Conservation (phyloP, 2,113 vertebrate genomes). For the Gallinago media region DNA sequence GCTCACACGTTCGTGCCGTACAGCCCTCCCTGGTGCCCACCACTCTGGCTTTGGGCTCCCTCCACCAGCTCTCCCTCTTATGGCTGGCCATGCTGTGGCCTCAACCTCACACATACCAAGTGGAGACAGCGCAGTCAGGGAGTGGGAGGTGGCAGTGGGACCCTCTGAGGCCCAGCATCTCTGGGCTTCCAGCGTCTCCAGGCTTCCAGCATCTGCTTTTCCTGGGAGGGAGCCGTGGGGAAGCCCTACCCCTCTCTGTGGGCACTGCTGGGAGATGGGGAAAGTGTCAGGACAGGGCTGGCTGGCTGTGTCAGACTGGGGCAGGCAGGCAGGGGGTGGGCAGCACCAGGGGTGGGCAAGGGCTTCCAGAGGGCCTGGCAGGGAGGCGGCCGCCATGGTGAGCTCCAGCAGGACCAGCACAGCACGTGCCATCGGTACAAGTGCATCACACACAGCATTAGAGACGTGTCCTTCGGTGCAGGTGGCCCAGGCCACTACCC, state of each 20-base stretch:
- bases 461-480: accelerated
- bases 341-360: background rate
- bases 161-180: background rate
- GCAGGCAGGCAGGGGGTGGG: accelerated
- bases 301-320: background rate
- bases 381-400: accelerated
- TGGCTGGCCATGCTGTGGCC: background rate
- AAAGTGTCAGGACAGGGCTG: background rate
- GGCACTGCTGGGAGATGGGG: background rate
- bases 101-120: background rate
- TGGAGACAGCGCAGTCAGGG: background rate
- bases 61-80: background rate
- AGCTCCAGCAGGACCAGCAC: background rate
- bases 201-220: background rate
- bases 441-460: background rate
- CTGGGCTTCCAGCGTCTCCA: background rate
- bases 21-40: background rate
- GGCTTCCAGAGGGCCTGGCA: background rate
- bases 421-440: accelerated
- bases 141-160: accelerated
- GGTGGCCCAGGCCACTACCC: background rate
- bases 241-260: background rate
- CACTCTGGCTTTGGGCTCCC: background rate
- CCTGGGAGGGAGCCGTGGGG: background rate
- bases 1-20: accelerated